Evolutionary conservation across 2,113 vertebrate genomes (phyloP), one percentile per base, ranked within the genome.

Genomic region (Polyodon spathula): DNA sequence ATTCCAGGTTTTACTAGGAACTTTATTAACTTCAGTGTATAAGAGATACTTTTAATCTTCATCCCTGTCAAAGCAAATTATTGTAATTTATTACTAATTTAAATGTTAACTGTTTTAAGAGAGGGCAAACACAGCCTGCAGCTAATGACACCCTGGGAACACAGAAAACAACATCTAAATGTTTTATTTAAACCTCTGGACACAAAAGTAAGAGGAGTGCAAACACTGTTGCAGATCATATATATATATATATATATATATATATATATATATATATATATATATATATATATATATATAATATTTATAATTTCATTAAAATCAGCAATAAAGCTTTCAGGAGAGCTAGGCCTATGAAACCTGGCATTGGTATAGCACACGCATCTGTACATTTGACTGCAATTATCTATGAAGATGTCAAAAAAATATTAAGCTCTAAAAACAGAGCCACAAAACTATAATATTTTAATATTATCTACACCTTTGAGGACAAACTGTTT

Each of bases 301-400:
- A n/a, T n/a, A n/a, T n/a, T 76, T 80, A 81, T 81, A 73, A 76
- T 73, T 73, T 71, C 66, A 78, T 81, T 81, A 65, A 73, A 75
- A 73, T 71, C 65, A 74, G 76, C 72, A 66, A 71, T 74, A 61
- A 76, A 74, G 67, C 68, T 61, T 53, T 73, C 62, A 63, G 65
- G 71, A 73, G 66, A 72, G 68, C 16, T 43, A 59, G 48, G 65
- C 69, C 56, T 69, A 56, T 71, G 64, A 54, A 63, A 53, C 52
- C n/a, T n/a, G n/a, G n/a, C n/a, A n/a, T n/a, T n/a, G n/a, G n/a
- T n/a, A 56, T 64, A 61, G 63, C 60, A 44, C 63, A 37, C 69
- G 37, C 39, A 57, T n/a, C 63, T 65, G 60, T 58, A 71, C 71
- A 60, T 64, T 61, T 68, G 71, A 64, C 63, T 74, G 66, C 58